Percentiles rank a stretch among this genome's conserved stretches.
These are phyloP conservation scores for Macquaria australasica DNA, from an alignment of 2,113 vertebrate genomes.

Conservation along the genomic window DNA sequence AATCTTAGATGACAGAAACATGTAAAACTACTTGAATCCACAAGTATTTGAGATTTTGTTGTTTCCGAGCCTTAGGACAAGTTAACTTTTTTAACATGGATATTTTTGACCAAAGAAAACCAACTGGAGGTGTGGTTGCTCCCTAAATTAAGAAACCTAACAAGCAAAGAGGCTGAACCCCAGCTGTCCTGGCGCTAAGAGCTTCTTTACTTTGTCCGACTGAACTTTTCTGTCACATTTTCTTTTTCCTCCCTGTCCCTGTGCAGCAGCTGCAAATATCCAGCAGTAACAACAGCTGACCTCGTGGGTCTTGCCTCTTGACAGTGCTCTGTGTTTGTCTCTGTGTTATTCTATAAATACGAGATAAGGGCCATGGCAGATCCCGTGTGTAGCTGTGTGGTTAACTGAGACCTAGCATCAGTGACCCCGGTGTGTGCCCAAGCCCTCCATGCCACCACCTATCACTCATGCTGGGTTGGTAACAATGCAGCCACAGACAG, in stretches of 20 bases:
- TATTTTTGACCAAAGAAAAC: not conserved
- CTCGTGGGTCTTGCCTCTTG: conserved; percentile 59
- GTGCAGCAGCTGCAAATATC: conserved; percentile 51
- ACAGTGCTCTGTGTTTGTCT: conserved; percentile 61
- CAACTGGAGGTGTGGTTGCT: not conserved
- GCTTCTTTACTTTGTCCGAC: conserved; percentile 9
- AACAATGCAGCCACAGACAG: conserved; percentile 42
- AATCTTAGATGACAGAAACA: not conserved
- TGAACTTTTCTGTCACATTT: conserved; percentile 41
- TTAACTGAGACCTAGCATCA: conserved; percentile 78
- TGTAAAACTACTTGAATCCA: not conserved
- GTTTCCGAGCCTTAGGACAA: not conserved
- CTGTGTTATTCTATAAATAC: conserved; percentile 78
- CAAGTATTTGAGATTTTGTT: not conserved
- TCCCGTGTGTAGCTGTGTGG: conserved; percentile 72
- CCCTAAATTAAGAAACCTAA: not conserved
- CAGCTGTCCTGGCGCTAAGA: not conserved
- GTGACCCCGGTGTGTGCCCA: conserved; percentile 62
- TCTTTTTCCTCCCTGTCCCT: conserved; percentile 9
- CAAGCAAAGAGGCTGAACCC: not conserved
- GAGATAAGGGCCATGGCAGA: conserved; percentile 70
- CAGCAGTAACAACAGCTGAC: conserved; percentile 60
- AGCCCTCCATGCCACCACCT: conserved; percentile 49
- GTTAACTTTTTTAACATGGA: not conserved
- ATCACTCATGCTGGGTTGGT: conserved; percentile 78